Evolutionary conservation across 2,888 invertebrate genomes (phyloP), one percentile per base, ranked within the genome.

Genomic region (Nemotelus nigrinus): DNA sequence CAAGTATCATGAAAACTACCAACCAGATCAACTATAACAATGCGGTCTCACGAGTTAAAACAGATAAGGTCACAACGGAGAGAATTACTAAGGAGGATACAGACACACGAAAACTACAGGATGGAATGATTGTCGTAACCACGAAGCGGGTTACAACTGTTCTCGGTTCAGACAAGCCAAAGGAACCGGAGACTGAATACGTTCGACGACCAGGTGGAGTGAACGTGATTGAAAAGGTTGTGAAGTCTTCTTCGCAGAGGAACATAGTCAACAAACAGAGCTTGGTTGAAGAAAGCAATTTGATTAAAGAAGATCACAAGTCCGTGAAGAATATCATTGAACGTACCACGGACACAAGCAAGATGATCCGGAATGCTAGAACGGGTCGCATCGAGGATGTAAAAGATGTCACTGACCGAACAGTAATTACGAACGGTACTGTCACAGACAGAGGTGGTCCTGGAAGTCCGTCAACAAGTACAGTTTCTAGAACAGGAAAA

Each of bases 11-110:
- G 85, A 89, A 88, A 81, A 90, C 90, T 3, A 90, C 91, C 0
- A 90, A 90, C 83, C 90, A 91, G 84, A 87, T 88, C 78, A 91
- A 90, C 82, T 91, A 89, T 82, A 89, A 88, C 79, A 88, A 88
- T 0, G 88, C 89, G 0, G 86, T 88, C 58, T 88, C 87, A 41
- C 84, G 84, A 68, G 82, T 84, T 3, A 87, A 86, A 25, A 87
- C 85, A 65, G 86, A 85, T 67, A 82, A 84, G 55, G 83, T 84
- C 70, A 83, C 85, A 8, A 85, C 86, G 2, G 84, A 85, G 2
- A 79, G 78, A 7, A 80, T 83, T 74, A 83, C 82, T 53, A 81
- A 82, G 72, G 81, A 82, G 3, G 81, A 82, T 6, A 85, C 84
- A 7, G 88, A 89, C 80, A 86, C 86, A 2, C 88, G 87, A 80